Conservation (phyloP, 2,113 vertebrate species). For the Ceratotherium simum region DNA sequence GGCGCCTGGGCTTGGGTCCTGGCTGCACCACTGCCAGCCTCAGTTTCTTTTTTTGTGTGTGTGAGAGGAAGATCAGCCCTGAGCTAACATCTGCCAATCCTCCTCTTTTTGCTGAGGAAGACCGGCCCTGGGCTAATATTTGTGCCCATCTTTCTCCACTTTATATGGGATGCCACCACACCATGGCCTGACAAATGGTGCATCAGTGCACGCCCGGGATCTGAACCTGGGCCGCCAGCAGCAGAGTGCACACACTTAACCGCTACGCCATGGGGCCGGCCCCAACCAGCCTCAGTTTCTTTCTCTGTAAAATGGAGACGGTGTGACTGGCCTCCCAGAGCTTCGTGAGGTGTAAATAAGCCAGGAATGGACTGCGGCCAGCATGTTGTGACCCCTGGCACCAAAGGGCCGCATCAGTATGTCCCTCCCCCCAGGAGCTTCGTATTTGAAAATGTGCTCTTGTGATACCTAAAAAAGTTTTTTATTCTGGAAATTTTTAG, state of each 20-base stretch:
- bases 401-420: fast-evolving
- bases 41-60: no score
- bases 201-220: no score
- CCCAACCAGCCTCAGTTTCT: not conserved
- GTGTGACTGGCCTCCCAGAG: fast-evolving
- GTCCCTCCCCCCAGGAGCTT: not conserved
- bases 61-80: no score
- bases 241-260: no score
- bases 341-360: fast-evolving
- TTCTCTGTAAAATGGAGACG: fast-evolving
- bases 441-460: fast-evolving
- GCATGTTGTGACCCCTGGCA: fast-evolving
- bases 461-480: fast-evolving
- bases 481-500: fast-evolving
- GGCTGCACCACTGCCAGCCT: fast-evolving
- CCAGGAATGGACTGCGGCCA: fast-evolving
- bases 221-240: no score
- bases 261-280: no score
- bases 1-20: not conserved
- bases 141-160: no score
- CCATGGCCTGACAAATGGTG: no score
- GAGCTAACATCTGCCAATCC: no score
- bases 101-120: no score
- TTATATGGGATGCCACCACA: no score
- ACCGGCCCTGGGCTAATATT: no score